Percentiles rank a stretch among this genome's conserved stretches.
These are phyloP conservation scores for Sinocyclocheilus maitianheensis DNA, from an alignment of 2,113 vertebrate species.

Conservation along the genomic window DNA sequence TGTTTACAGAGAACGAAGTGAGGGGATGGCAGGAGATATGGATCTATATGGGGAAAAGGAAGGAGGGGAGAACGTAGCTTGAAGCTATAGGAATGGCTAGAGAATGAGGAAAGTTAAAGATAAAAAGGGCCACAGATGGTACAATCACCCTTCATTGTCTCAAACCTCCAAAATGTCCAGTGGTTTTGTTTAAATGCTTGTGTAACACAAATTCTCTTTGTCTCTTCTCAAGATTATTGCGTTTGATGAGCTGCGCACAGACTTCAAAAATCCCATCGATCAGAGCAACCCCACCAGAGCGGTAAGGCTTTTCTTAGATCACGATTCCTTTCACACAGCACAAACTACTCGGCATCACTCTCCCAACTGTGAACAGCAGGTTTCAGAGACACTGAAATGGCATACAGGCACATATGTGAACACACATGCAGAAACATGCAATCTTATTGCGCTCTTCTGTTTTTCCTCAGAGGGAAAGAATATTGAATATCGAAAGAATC, in stretches of 20 bases:
- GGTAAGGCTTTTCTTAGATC: slow-evolving; percentile 76
- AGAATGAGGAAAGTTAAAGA: not conserved
- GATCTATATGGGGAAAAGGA: slow-evolving; percentile 28
- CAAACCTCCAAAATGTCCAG: not conserved
- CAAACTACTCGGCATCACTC: slow-evolving; percentile 11
- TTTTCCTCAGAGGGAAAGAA: slow-evolving; percentile 83
- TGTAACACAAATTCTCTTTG: slow-evolving; percentile 27
- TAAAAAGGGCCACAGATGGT: not conserved
- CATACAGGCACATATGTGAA: slow-evolving; percentile 37
- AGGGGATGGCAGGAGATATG: slow-evolving; percentile 51
- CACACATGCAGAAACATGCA: slow-evolving; percentile 24
- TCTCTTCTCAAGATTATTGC: slow-evolving; percentile 89
- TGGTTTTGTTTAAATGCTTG: not conserved
- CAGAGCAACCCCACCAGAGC: slow-evolving; percentile 96
- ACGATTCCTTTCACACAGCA: slow-evolving; percentile 25
- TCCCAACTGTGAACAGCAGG: slow-evolving; percentile 6
- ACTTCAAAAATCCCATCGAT: slow-evolving; percentile 98
- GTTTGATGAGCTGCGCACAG: slow-evolving; percentile 95
- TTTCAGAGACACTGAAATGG: slow-evolving; percentile 14
- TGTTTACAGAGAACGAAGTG: slow-evolving; percentile 81
- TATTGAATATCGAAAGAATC: slow-evolving; percentile 92
- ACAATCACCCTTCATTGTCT: not conserved
- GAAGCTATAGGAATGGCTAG: not conserved
- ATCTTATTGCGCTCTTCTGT: slow-evolving; percentile 42
- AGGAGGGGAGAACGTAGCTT: not conserved